phyloP scores from a whole-genome alignment of 2,797 vertebrate genomes.

The Scyliorhinus canicula region DNA sequence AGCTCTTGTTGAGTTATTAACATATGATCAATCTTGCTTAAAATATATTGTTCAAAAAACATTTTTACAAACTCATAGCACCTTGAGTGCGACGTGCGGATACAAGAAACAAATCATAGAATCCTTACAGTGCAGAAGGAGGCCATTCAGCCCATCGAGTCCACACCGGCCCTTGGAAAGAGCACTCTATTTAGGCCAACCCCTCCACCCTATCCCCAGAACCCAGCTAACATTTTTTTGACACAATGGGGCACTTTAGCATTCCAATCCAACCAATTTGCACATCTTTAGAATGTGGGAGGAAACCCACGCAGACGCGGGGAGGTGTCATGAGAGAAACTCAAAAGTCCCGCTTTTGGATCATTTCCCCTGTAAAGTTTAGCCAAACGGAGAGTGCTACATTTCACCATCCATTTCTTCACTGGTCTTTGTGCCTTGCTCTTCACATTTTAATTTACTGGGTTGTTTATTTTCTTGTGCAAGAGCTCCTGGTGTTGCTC shows the following conservation, averaged over 20 bases:
- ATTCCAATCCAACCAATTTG: no score
- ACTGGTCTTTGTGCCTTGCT: not conserved
- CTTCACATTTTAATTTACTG: not conserved
- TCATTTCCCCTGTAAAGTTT: not conserved
- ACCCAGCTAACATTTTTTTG: no score
- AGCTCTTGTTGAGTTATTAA: not conserved
- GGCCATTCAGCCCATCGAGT: no score
- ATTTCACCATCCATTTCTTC: not conserved
- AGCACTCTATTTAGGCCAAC: no score
- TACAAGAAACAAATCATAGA: not conserved
- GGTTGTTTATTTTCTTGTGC: not conserved
- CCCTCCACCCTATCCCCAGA: no score
- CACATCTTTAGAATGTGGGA: no score
- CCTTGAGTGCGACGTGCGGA: not conserved
- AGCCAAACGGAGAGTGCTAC: not conserved
- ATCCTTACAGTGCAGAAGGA: no score
- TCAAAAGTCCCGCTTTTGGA: conserved; percentile 20
- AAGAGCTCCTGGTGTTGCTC: not conserved
- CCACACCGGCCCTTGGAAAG: no score
- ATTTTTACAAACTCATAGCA: not conserved
- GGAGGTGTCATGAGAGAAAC: not conserved
- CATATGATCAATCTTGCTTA: not conserved
- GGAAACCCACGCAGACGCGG: no score
- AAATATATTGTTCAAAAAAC: not conserved
- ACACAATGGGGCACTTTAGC: no score